Conservation (phyloP, 2,113 vertebrate species). For the Pollimyrus isidori region DNA sequence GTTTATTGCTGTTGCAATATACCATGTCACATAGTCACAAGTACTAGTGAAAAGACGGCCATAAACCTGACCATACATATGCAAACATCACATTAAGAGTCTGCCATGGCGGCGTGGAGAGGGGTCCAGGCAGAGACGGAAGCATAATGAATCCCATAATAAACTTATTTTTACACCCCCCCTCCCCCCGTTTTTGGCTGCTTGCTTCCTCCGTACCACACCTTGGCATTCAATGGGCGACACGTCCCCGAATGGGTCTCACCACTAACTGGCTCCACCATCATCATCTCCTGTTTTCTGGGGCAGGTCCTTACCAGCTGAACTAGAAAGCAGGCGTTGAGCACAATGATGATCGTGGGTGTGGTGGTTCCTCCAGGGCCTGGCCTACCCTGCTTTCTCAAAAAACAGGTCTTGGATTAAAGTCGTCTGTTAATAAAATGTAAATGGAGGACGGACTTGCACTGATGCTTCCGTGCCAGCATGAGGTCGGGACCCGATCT, state of each 20-base stretch:
- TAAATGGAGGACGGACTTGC: neutral
- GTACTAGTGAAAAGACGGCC: no score
- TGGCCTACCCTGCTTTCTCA: neutral
- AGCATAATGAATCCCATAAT: neutral
- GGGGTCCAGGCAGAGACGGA: neutral
- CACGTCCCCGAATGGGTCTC: conserved; percentile 22
- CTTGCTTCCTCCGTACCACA: neutral
- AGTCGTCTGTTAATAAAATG: neutral
- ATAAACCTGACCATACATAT: no score
- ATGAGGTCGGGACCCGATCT: neutral
- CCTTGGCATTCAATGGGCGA: conserved; percentile 13
- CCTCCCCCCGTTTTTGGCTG: neutral
- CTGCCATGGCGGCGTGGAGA: no score
- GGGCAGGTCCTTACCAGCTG: neutral
- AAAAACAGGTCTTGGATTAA: neutral
- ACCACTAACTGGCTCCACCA: conserved; percentile 19
- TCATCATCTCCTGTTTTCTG: neutral
- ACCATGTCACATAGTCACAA: no score
- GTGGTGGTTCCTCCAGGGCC: neutral
- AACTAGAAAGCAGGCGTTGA: neutral
- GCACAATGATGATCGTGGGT: neutral
- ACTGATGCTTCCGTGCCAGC: neutral
- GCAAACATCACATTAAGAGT: no score
- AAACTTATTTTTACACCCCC: neutral
- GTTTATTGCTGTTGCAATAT: no score